These are phyloP conservation scores for Diachrysia chrysitis DNA, from an alignment of 2,888 invertebrate species.

Conservation along the genomic window DNA sequence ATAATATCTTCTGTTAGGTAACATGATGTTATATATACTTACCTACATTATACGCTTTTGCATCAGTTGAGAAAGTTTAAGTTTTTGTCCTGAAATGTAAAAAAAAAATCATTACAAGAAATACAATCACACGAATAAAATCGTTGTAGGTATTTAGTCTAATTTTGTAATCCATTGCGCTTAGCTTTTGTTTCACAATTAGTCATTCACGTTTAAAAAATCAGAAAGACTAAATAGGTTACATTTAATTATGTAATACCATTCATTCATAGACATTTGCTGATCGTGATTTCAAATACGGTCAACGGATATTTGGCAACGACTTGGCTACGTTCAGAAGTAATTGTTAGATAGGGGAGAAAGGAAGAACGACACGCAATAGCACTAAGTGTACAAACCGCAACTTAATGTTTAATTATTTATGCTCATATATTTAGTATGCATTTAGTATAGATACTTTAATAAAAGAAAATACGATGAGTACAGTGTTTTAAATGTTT, in stretches of 20 bases:
- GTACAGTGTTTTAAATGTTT: neutral
- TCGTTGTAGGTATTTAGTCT: neutral
- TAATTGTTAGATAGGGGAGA: neutral
- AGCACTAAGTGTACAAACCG: neutral
- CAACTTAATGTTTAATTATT: neutral
- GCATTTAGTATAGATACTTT: no score
- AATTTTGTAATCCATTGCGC: neutral
- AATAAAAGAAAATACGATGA: neutral
- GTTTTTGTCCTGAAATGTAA: neutral
- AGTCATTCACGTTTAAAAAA: neutral
- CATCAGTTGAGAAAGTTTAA: neutral
- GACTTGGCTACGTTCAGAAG: neutral
- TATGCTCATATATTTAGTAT: neutral
- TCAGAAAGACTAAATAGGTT: neutral
- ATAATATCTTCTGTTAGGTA: no score
- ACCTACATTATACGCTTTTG: no score
- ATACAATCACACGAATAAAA: neutral
- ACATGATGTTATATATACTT: no score
- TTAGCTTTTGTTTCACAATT: neutral
- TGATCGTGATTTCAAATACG: slow-evolving; percentile 1
- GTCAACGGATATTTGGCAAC: slow-evolving; percentile 4
- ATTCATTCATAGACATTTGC: slow-evolving; percentile 4
- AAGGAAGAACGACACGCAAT: neutral
- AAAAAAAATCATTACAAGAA: neutral
- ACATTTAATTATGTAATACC: slow-evolving; percentile 2